Conservation (phyloP, 2,888 invertebrate genomes). For the Xanthia icteritia region DNA sequence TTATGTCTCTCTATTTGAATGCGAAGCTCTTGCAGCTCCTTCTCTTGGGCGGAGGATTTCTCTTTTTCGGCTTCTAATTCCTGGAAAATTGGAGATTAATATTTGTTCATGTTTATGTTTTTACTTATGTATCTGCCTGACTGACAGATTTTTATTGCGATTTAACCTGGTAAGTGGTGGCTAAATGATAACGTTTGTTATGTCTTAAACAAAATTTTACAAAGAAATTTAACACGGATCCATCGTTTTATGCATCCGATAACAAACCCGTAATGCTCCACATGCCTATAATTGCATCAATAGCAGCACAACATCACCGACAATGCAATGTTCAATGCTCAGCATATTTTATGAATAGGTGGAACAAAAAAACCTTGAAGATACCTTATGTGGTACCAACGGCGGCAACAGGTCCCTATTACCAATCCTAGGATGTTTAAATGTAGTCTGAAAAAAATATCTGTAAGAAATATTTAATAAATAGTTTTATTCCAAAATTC, state of each 20-base stretch:
- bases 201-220: neutral
- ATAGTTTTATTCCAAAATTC: neutral
- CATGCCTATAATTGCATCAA: neutral
- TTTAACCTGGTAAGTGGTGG: neutral
- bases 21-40: slow-evolving; percentile 88
- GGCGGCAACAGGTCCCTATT: neutral
- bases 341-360: neutral
- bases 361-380: neutral
- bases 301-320: neutral
- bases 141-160: neutral
- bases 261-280: neutral
- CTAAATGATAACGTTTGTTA: neutral
- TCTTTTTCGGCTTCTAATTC: slow-evolving; percentile 89
- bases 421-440: neutral
- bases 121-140: neutral
- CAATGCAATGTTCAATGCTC: neutral
- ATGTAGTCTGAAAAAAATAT: neutral
- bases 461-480: neutral
- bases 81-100: slow-evolving; percentile 70
- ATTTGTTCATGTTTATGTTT: neutral
- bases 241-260: neutral
- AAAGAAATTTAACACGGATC: neutral
- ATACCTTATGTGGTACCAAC: neutral
- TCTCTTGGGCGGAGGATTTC: slow-evolving; percentile 86
- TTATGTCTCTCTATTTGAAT: slow-evolving; percentile 91